phyloP scores from a whole-genome alignment of 2,888 invertebrate genomes.

The Tipula lateralis region DNA sequence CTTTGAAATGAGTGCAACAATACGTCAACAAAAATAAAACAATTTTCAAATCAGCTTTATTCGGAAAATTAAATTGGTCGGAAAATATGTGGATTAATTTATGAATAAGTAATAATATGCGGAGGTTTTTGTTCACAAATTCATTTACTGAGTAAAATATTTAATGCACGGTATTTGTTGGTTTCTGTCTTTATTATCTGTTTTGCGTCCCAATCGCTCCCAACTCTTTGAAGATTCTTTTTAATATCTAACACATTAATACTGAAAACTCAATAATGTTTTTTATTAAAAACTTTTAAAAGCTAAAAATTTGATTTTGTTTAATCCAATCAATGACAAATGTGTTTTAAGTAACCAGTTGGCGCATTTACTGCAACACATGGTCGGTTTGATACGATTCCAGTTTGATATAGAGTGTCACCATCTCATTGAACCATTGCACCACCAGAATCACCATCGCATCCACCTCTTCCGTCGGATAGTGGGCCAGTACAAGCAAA shows the following conservation, averaged over 20 bases:
- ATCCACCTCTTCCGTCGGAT: not conserved
- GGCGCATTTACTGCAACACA: not conserved
- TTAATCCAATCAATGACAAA: not conserved
- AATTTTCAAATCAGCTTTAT: not conserved
- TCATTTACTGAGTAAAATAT: not conserved
- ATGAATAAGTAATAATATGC: not conserved
- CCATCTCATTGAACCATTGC: not conserved
- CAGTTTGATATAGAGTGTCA: not conserved
- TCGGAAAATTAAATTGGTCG: not conserved
- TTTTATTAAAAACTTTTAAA: not conserved
- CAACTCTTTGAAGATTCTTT: no score
- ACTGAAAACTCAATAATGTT: no score
- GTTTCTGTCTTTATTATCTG: no score
- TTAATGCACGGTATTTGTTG: no score
- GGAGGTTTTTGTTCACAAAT: not conserved
- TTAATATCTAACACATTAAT: no score
- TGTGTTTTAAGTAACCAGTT: slow-evolving; percentile 1
- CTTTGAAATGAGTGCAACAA: not conserved
- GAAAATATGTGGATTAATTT: not conserved
- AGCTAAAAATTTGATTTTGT: not conserved
- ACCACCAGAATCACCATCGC: slow-evolving; percentile 26
- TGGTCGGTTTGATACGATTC: not conserved
- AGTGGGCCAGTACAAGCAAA: not conserved
- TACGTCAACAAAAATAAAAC: not conserved
- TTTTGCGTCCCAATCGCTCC: no score